Conservation (phyloP, 1,140 invertebrate genomes). For the Manduca sexta region DNA sequence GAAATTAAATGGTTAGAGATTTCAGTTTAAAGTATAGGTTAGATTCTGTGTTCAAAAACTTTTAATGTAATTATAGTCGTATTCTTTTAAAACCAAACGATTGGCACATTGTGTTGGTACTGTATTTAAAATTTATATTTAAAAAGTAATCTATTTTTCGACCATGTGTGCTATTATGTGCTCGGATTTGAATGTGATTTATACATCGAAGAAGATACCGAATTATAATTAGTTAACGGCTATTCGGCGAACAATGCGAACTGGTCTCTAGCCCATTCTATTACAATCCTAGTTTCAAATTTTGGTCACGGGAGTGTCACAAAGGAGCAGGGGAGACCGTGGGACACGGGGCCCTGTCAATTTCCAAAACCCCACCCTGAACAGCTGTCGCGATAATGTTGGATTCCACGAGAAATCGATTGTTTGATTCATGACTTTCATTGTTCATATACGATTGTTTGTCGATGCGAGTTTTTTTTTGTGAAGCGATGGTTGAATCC, state of each 20-base stretch:
- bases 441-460: conserved; percentile 53
- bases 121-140: no score
- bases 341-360: conserved; percentile 44
- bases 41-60: no score
- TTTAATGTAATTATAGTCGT: no score
- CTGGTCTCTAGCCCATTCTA: conserved; percentile 15
- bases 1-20: no score
- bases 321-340: conserved; percentile 35
- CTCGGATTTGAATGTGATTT: no score
- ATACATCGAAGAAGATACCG: no score
- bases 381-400: conserved; percentile 58
- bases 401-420: conserved; percentile 46
- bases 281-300: conserved; percentile 12
- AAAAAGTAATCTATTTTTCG: no score
- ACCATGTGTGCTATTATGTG: no score
- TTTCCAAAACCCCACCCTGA: conserved; percentile 29
- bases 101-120: no score
- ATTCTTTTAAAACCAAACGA: no score
- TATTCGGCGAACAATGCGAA: background rate
- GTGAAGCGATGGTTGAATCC: background rate
- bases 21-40: no score
- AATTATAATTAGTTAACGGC: no score
- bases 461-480: conserved; percentile 25
- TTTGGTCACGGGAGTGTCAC: conserved; percentile 16
- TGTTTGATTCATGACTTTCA: conserved; percentile 48